Evolutionary conservation across 2,113 vertebrate genomes (phyloP).

Genomic region (Todiramphus saurophagus): DNA sequence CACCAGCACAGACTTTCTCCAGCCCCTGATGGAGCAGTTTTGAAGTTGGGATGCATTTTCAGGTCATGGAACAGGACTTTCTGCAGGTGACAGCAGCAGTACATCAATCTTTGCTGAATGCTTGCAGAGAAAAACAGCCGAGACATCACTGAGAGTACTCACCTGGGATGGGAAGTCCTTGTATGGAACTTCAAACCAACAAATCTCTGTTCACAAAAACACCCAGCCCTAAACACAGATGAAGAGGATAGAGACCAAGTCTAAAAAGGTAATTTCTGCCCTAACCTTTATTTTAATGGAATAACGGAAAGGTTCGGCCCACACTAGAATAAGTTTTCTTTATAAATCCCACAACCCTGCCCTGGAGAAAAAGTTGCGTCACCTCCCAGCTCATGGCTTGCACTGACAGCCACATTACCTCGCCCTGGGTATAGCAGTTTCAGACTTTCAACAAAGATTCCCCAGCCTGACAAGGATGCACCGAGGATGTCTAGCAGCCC

Average conservation of each 20-base stretch:
- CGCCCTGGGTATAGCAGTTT: not conserved
- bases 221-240: not conserved
- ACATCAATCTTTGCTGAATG: not conserved
- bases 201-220: not conserved
- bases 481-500: not conserved
- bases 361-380: not conserved
- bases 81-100: not conserved
- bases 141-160: not conserved
- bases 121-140: not conserved
- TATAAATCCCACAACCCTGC: not conserved
- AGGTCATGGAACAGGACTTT: not conserved
- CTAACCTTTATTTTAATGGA: not conserved
- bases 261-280: not conserved
- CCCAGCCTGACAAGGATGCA: not conserved
- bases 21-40: not conserved
- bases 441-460: not conserved
- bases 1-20: not conserved
- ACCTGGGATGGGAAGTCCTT: not conserved
- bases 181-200: not conserved
- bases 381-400: not conserved
- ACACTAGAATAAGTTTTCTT: not conserved
- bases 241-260: not conserved
- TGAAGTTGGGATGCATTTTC: not conserved
- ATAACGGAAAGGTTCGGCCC: not conserved
- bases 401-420: not conserved